Evolutionary conservation across 2,113 vertebrate species (phyloP).

Genomic region (Psilopogon haemacephalus): DNA sequence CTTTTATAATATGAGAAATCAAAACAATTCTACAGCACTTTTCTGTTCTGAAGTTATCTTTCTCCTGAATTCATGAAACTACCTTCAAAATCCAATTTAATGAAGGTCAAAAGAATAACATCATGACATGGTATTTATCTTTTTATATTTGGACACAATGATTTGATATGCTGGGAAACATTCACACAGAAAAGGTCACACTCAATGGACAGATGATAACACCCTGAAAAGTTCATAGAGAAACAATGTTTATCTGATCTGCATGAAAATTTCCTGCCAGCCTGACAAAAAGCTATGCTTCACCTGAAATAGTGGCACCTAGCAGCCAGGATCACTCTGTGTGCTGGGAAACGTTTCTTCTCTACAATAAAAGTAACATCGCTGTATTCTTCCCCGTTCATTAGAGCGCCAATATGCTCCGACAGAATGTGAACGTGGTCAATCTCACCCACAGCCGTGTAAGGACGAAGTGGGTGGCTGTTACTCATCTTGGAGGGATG

Average conservation of each 20-base stretch:
- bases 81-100: conserved; percentile 42
- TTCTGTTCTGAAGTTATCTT: conserved; percentile 13
- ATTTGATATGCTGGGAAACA: conserved; percentile 29
- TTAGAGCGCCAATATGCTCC: conserved; percentile 93
- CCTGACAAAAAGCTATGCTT: conserved; percentile 21
- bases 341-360: conserved; percentile 92
- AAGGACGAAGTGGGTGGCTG: conserved; percentile 91
- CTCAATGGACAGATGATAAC: conserved; percentile 39
- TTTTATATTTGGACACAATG: conserved; percentile 21
- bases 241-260: conserved; percentile 34
- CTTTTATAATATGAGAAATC: neutral
- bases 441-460: conserved; percentile 92
- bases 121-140: conserved; percentile 44
- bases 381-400: conserved; percentile 93
- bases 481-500: conserved; percentile 88
- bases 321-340: conserved; percentile 95
- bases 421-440: conserved; percentile 97
- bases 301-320: conserved; percentile 98
- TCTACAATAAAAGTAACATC: conserved; percentile 98
- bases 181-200: conserved; percentile 60
- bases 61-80: conserved; percentile 9
- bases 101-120: conserved; percentile 64
- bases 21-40: neutral
- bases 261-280: conserved; percentile 25
- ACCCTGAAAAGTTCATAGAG: conserved; percentile 52